A percentile compares a stretch with the other conserved stretches of the same genome.
These are phyloP conservation scores for Melipona bicolor DNA, from an alignment of 2,888 invertebrate species.

Conservation along the genomic window DNA sequence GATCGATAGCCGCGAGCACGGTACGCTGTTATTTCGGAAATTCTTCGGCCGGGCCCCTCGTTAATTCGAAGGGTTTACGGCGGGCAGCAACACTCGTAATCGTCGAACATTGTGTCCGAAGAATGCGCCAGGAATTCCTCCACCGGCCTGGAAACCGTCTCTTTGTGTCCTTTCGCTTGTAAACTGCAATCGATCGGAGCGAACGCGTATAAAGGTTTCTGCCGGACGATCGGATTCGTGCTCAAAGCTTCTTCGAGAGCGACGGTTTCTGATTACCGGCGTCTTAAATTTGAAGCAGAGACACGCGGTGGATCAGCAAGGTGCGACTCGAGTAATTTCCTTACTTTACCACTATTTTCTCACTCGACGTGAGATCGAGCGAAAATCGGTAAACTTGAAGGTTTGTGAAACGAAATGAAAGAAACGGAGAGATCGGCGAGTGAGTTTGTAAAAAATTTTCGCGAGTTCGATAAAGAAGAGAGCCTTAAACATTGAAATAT, in stretches of 20 bases:
- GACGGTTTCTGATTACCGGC: neutral
- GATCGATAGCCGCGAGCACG: constrained; percentile 61
- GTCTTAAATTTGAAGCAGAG: neutral
- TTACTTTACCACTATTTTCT: too few relatives aligned
- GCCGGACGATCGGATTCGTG: neutral
- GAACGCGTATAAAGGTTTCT: constrained; percentile 16
- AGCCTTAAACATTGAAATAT: too few relatives aligned
- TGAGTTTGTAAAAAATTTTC: too few relatives aligned
- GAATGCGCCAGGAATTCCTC: constrained; percentile 39
- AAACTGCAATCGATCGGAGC: constrained; percentile 32
- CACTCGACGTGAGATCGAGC: too few relatives aligned
- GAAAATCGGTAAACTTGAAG: too few relatives aligned
- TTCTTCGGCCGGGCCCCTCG: constrained; percentile 32
- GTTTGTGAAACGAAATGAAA: too few relatives aligned
- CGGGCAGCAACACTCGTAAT: constrained; percentile 43
- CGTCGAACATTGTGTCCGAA: constrained; percentile 41
- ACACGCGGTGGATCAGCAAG: too few relatives aligned
- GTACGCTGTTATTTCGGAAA: constrained; percentile 57
- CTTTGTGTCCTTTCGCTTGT: constrained; percentile 42
- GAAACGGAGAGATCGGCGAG: too few relatives aligned
- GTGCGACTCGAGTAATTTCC: neutral
- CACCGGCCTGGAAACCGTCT: constrained; percentile 22
- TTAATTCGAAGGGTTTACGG: constrained; percentile 56
- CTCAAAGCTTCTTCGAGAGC: neutral
- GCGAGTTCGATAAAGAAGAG: too few relatives aligned